Percentiles rank a stretch among this genome's conserved stretches.
Evolutionary conservation across 2,797 vertebrate species (phyloP).

Genomic region (Hippocampus kuda): DNA sequence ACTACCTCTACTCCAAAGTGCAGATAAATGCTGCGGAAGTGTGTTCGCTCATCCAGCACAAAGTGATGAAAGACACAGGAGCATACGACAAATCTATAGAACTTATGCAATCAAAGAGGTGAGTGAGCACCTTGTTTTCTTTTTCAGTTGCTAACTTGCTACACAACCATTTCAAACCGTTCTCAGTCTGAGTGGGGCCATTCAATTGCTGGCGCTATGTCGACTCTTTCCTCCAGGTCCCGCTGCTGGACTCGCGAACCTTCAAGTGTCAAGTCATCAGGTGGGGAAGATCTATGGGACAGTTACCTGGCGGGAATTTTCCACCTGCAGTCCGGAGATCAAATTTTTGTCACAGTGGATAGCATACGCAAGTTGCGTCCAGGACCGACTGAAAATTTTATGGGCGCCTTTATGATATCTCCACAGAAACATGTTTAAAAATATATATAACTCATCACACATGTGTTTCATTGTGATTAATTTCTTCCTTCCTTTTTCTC

Average conservation of each 20-base stretch:
- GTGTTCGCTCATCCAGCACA: constrained; percentile 39
- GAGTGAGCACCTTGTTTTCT: constrained; percentile 16
- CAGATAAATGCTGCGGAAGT: constrained; percentile 25
- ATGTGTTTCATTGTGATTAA: background rate
- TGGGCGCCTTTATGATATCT: constrained; percentile 62
- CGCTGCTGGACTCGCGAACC: constrained; percentile 17
- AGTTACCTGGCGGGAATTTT: constrained; percentile 62
- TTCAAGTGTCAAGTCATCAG: background rate
- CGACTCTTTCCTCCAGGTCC: constrained; percentile 21
- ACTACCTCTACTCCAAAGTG: constrained; percentile 61
- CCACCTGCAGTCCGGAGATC: constrained; percentile 33
- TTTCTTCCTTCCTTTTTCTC: background rate
- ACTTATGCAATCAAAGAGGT: constrained; percentile 54
- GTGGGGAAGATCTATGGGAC: constrained; percentile 27
- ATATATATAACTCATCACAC: background rate
- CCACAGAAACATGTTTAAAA: constrained; percentile 8
- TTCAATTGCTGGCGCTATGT: constrained; percentile 8
- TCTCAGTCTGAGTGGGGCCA: background rate
- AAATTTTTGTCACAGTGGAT: constrained; percentile 47
- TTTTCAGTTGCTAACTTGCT: background rate
- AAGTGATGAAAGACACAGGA: constrained; percentile 28
- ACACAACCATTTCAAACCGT: background rate
- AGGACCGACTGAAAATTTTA: constrained; percentile 38
- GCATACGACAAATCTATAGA: constrained; percentile 32
- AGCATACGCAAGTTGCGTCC: constrained; percentile 7